A percentile compares a stretch with the other conserved stretches of the same genome.
Conservation (phyloP, 2,113 vertebrate genomes). For the Tor tambroides region DNA sequence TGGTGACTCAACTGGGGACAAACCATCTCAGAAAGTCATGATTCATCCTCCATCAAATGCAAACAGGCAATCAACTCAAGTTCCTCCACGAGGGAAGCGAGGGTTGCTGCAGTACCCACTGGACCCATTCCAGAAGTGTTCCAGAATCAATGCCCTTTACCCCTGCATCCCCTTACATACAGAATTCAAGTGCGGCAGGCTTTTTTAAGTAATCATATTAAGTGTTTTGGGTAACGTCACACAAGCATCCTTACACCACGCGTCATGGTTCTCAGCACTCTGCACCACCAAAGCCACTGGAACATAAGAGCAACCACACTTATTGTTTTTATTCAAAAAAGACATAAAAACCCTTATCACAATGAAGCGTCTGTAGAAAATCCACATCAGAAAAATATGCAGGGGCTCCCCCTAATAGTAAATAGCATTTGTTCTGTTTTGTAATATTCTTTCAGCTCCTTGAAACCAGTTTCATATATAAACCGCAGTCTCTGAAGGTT, state of each 20-base stretch:
- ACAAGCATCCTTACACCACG: constrained; percentile 64
- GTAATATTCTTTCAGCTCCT: constrained; percentile 64
- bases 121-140: constrained; percentile 40
- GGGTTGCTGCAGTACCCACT: constrained; percentile 29
- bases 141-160: constrained; percentile 45
- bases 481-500: constrained; percentile 89
- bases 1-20: constrained; percentile 69
- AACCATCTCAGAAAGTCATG: constrained; percentile 40
- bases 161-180: constrained; percentile 54
- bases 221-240: constrained; percentile 72
- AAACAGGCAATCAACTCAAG: constrained; percentile 3
- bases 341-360: constrained; percentile 82
- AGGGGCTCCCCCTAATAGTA: constrained; percentile 70
- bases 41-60: neutral
- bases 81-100: constrained; percentile 20
- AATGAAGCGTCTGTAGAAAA: constrained; percentile 81
- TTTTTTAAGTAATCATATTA: constrained; percentile 60
- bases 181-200: constrained; percentile 81
- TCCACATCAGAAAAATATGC: constrained; percentile 85
- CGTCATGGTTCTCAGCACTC: constrained; percentile 64
- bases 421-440: constrained; percentile 65
- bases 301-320: constrained; percentile 71
- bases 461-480: constrained; percentile 76
- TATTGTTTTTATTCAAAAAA: constrained; percentile 74
- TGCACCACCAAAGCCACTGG: constrained; percentile 67